A percentile compares a stretch with the other conserved stretches of the same genome.
Conservation (phyloP, 2,888 invertebrate species). For the Amblyjoppa fuscipennis region DNA sequence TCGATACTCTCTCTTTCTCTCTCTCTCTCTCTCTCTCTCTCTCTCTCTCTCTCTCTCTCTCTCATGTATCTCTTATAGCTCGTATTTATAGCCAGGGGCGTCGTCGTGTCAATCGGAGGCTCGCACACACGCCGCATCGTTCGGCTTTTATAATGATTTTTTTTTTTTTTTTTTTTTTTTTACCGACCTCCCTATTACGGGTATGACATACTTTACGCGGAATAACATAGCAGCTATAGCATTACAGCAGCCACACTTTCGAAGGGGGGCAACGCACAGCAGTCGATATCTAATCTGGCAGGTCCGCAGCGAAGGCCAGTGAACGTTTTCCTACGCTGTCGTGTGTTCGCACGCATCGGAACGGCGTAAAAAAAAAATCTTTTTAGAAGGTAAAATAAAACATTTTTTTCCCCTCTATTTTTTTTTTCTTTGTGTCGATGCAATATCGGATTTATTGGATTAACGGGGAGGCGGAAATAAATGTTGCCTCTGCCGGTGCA, state of each 20-base stretch:
- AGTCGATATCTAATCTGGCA: constrained; percentile 63
- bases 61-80: constrained; percentile 27
- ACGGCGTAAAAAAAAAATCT: background rate
- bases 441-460: background rate
- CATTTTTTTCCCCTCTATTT: background rate
- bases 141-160: constrained; percentile 63
- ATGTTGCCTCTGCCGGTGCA: background rate
- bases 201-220: constrained; percentile 63
- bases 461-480: background rate
- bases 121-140: constrained; percentile 36
- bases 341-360: background rate
- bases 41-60: constrained; percentile 14
- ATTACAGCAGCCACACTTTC: constrained; percentile 43
- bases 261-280: constrained; percentile 45
- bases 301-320: constrained; percentile 21
- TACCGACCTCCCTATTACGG: constrained; percentile 42
- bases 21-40: constrained; percentile 5
- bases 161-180: constrained; percentile 39
- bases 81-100: constrained; percentile 59
- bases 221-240: constrained; percentile 35
- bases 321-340: constrained; percentile 19
- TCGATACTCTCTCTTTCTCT: constrained; percentile 5
- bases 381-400: background rate
- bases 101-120: constrained; percentile 45
- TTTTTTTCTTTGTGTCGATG: background rate